A percentile compares a stretch with the other conserved stretches of the same genome.
Evolutionary conservation across 2,113 vertebrate genomes (phyloP).

Genomic region (Parus major): DNA sequence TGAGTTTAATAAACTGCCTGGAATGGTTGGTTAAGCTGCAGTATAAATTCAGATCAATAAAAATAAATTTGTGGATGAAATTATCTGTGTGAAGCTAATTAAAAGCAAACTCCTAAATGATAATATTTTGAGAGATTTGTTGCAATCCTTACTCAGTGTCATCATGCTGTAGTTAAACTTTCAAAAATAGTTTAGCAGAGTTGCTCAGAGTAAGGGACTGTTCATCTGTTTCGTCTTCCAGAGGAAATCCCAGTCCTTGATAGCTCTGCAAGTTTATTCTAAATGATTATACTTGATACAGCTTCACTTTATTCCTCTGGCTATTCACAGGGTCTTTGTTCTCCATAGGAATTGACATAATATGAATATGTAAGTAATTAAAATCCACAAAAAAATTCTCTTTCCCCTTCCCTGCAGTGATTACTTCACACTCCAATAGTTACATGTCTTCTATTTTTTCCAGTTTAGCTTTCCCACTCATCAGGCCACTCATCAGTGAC

Average conservation of each 20-base stretch:
- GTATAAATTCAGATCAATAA: not conserved
- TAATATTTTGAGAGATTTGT: not conserved
- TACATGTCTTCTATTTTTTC: not conserved
- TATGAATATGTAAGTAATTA: not conserved
- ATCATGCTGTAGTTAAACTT: not conserved
- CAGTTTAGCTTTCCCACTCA: not conserved
- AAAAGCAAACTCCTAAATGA: not conserved
- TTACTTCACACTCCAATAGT: not conserved
- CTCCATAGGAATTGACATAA: not conserved
- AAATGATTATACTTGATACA: not conserved
- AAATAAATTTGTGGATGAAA: not conserved
- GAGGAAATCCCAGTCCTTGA: not conserved
- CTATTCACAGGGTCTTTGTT: not conserved
- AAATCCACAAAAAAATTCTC: not conserved
- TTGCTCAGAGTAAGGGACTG: not conserved
- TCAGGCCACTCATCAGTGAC: not conserved
- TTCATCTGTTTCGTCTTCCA: not conserved
- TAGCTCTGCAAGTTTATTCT: not conserved
- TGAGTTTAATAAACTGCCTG: not conserved
- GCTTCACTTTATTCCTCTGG: not conserved
- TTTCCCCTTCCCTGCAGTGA: not conserved
- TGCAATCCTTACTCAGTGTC: not conserved
- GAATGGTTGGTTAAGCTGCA: not conserved
- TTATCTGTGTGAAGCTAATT: not conserved
- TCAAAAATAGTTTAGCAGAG: not conserved